Evolutionary conservation across 2,113 vertebrate species (phyloP), one percentile per base, ranked within the genome.

Genomic region (Empidonax traillii): DNA sequence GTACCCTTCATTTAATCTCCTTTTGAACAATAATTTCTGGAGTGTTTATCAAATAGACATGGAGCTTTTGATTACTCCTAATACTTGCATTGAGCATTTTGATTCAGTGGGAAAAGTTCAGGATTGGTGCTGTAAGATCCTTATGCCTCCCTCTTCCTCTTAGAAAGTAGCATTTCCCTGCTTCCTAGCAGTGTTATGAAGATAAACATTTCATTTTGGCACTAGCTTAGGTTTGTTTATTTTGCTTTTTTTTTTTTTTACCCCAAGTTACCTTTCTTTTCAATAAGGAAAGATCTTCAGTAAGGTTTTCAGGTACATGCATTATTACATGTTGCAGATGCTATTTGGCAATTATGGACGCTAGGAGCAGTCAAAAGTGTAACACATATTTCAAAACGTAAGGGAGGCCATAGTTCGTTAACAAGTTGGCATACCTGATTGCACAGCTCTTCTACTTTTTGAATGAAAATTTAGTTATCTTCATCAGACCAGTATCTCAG

Each of bases 81-180:
- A 63, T 1, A 1, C 33, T 85, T 71, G 9, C 16, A 47, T 22
- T 0, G 0, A 49, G 19, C 24, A 31, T 83, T 83, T 76, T 69
- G 68, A 76, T 52, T 61, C n/a, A 55, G 35, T 30, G 10, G 31
- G 15, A 72, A 10, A 61, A 68, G 35, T 43, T 79, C 66, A 65
- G 31, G 21, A 65, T 18, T 28, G 47, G 4, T 35, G 31, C 35
- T 4, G 1, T 44, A 69, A 90, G 37, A 66, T 41, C 37, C 11
- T 52, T 63, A 12, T 63, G 62, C 6, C 30, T 81, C 14, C 22
- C 10, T 63, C 74, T 94, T 63, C 25, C 33, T 71, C 20, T 41
- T 44, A 10, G 43, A 85, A 92, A 80, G n/a, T 2, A 66, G 3
- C 4, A 43, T 72, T 92, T 83, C 8, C 15, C 16, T 43, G 8